phyloP scores from a whole-genome alignment of 2,888 invertebrate genomes.

The Belgica antarctica region DNA sequence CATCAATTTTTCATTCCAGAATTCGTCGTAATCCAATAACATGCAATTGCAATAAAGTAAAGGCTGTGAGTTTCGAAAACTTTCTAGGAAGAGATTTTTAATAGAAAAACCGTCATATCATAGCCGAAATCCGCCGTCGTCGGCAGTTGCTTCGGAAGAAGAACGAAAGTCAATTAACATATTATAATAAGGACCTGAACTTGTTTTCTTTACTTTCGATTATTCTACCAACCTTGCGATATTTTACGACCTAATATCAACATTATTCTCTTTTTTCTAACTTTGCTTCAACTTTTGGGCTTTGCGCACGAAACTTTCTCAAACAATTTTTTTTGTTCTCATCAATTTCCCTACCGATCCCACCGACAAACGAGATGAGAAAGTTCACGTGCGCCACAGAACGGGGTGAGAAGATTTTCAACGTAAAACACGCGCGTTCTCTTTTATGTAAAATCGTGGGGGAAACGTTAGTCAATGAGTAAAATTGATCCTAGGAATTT shows the following conservation, averaged over 20 bases:
- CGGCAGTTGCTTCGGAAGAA: too few relatives aligned
- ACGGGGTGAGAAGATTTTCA: neutral
- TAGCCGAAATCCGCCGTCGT: too few relatives aligned
- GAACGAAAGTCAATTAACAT: neutral
- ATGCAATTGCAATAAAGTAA: neutral
- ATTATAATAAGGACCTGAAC: neutral
- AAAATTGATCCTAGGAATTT: constrained; percentile 9
- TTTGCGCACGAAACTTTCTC: too few relatives aligned
- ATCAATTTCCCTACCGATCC: neutral
- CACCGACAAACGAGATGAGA: neutral
- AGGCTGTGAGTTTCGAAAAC: neutral
- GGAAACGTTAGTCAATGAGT: neutral
- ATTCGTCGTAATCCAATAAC: neutral
- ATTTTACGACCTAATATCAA: neutral
- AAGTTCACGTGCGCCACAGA: neutral
- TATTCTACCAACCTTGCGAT: neutral
- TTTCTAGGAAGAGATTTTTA: neutral
- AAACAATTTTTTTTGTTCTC: neutral
- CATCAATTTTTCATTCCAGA: neutral
- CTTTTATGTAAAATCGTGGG: neutral
- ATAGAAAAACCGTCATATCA: neutral
- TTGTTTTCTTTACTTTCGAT: neutral
- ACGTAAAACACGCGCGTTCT: neutral
- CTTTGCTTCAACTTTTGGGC: too few relatives aligned
- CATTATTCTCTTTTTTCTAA: neutral